phyloP scores from a whole-genome alignment of 2,797 vertebrate species.

The Petrocephalus sullivani region DNA sequence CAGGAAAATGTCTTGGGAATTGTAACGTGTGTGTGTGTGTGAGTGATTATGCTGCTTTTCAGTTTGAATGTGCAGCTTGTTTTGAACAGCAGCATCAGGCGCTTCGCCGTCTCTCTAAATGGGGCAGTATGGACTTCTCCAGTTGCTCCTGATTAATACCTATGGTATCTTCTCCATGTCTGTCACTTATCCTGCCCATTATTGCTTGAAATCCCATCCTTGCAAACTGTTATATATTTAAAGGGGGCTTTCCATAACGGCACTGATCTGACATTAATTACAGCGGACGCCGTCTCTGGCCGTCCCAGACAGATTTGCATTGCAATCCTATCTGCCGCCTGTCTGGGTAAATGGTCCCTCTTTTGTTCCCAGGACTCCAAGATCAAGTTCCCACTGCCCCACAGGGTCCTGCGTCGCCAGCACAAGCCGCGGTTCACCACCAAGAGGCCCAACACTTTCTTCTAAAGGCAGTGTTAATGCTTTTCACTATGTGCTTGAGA shows the following conservation, averaged over 20 bases:
- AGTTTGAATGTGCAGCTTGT: not conserved
- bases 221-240: not conserved
- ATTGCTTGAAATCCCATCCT: not conserved
- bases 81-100: not conserved
- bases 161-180: not conserved
- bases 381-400: constrained; percentile 94
- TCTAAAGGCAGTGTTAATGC: constrained; percentile 50
- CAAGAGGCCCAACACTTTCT: constrained; percentile 98
- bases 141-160: not conserved
- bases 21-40: not conserved
- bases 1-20: not conserved
- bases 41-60: not conserved
- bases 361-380: constrained; percentile 66
- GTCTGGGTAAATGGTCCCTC: not conserved
- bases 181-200: not conserved
- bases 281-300: not conserved
- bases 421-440: constrained; percentile 98
- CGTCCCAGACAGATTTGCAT: not conserved
- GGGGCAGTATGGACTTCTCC: not conserved
- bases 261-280: not conserved
- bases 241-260: not conserved
- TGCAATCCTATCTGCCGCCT: not conserved
- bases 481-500: constrained; percentile 9
- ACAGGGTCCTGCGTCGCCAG: constrained; percentile 88
- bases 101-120: not conserved